Base-by-base conservation (phyloP, 2,113 vertebrate species). In the Tragelaphus imberbis region DNA sequence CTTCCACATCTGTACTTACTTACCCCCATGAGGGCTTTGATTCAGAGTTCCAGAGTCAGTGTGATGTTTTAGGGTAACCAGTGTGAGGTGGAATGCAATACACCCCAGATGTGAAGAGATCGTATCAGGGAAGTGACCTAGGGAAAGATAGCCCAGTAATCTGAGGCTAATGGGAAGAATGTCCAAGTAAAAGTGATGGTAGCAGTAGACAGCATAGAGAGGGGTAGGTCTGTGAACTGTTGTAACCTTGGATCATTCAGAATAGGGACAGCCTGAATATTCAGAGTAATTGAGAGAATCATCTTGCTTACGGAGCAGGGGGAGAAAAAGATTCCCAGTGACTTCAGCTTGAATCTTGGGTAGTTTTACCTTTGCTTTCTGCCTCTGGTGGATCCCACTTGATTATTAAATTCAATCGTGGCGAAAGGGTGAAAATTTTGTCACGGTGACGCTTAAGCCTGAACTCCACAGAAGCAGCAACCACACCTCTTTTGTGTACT, bases 111-210 rank as follows among this genome's bases (percentile, higher is more conserved):
- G 12, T 9, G 21, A 1, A 23, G 81, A 61, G 44, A n/a, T 36
- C 2, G 0, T 5, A 2, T 75, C 47, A 47, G 44, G 8, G 1
- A 63, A 19, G 27, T 12, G 15, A 19, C 14, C 4, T 3, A 7
- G 75, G 15, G 51, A 61, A 40, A 61, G n/a, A 61, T 3, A n/a
- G 16, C 65, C 44, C 51, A 10, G 55, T 33, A 8, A 56, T 58
- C 86, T 30, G n/a, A 61, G 16, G 17, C 1, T 27, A 12, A 28
- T 36, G n/a, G 61, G 47, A 30, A 71, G n/a, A 40, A 15, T 61
- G 77, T 53, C 30, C 51, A 56, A 1, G 0, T 27, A 12, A 7
- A 40, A 30, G 55, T 12, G 36, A 9, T 3, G n/a, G 21, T 12
- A 53, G 51, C 40, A 53, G 17, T 56, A 79, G 56, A 40, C 16